These are phyloP conservation scores for Callospermophilus lateralis DNA, from an alignment of 2,113 vertebrate species.

Conservation along the genomic window DNA sequence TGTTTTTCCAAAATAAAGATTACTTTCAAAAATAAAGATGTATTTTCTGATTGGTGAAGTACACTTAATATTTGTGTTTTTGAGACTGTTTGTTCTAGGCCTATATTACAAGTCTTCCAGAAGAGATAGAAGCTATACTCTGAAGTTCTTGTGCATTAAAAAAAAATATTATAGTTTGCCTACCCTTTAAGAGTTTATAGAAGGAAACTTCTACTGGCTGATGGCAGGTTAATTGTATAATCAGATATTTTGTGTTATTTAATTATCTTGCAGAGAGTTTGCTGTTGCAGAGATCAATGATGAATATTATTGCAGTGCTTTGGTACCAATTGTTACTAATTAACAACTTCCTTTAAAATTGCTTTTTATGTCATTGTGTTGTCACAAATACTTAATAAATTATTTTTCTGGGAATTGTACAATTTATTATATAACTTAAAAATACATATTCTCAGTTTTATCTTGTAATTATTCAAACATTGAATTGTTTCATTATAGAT, in stretches of 20 bases:
- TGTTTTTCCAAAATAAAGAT: not conserved
- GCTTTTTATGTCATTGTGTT: not conserved
- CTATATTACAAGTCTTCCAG: not conserved
- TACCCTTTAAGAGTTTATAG: not conserved
- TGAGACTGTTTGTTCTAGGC: not conserved
- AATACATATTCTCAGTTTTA: not conserved
- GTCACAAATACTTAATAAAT: constrained; percentile 9
- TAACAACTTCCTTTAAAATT: constrained; percentile 43
- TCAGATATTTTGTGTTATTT: not conserved
- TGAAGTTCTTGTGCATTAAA: not conserved
- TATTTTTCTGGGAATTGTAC: not conserved
- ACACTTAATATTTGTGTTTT: constrained; percentile 11
- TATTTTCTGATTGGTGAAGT: not conserved
- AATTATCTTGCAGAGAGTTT: constrained; percentile 24
- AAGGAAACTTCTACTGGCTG: not conserved
- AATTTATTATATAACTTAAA: constrained; percentile 36
- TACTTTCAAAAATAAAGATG: not conserved
- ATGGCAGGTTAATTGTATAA: not conserved
- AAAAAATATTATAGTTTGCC: not conserved
- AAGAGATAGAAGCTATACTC: not conserved
- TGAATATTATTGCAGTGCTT: not conserved
- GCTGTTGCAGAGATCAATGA: not conserved
- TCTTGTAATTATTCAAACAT: not conserved
- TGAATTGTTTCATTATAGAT: not conserved
- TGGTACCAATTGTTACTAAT: not conserved